phyloP scores from a whole-genome alignment of 2,888 invertebrate genomes.

The Ochropleura plecta region DNA sequence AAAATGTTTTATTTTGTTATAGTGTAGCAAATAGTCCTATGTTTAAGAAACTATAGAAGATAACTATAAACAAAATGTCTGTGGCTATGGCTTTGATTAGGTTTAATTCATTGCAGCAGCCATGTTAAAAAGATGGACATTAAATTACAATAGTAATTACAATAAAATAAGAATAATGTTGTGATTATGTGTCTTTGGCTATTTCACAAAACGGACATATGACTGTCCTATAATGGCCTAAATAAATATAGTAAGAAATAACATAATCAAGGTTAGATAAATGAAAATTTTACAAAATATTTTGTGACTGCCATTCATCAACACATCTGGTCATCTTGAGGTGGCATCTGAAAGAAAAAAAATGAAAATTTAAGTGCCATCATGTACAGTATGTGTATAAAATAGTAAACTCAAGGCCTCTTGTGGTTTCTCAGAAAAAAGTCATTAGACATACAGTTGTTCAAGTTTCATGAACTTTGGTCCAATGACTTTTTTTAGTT shows the following conservation, averaged over 20 bases:
- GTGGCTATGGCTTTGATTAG: slow-evolving; percentile 29
- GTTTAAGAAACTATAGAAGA: neutral
- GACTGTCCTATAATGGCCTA: slow-evolving; percentile 25
- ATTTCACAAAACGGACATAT: slow-evolving; percentile 47
- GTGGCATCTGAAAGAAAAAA: slow-evolving; percentile 83
- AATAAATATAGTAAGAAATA: slow-evolving; percentile 56
- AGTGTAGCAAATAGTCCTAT: neutral
- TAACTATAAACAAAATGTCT: slow-evolving; percentile 8
- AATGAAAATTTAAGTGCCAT: neutral
- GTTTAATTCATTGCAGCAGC: slow-evolving; percentile 29
- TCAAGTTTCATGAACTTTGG: no score
- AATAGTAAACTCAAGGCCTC: no score
- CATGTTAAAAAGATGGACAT: slow-evolving; percentile 24
- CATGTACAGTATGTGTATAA: neutral
- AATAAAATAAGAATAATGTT: slow-evolving; percentile 40
- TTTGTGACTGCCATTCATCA: slow-evolving; percentile 73
- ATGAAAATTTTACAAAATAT: slow-evolving; percentile 68
- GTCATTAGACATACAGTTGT: no score
- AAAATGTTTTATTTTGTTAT: slow-evolving; percentile 27
- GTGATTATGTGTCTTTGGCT: slow-evolving; percentile 65
- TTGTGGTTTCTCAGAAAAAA: no score
- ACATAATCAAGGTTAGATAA: slow-evolving; percentile 61
- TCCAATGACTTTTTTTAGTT: no score
- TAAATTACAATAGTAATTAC: slow-evolving; percentile 45
- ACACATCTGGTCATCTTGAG: slow-evolving; percentile 89